A percentile compares a stretch with the other conserved stretches of the same genome.
Evolutionary conservation across 2,888 invertebrate species (phyloP).

Genomic region (Nasonovia ribisnigri): DNA sequence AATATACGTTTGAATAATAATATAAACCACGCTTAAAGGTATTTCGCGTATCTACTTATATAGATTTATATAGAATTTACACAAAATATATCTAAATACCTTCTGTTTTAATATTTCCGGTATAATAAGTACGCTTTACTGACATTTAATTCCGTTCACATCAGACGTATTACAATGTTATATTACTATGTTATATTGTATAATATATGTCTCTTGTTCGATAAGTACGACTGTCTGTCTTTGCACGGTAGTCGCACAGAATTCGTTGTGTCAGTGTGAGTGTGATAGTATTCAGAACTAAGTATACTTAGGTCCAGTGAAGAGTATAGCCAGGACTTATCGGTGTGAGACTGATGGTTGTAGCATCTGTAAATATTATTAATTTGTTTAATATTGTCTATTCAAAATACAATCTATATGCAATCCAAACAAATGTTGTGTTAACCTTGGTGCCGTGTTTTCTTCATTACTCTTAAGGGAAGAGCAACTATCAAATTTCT

Average conservation of each 20-base stretch:
- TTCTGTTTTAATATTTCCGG: not conserved
- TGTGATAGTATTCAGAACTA: no score
- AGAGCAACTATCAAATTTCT: not conserved
- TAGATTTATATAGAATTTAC: not conserved
- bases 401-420: no score
- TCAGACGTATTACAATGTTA: not conserved
- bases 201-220: not conserved
- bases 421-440: not conserved
- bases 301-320: no score
- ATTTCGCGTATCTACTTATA: not conserved
- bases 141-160: not conserved
- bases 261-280: no score
- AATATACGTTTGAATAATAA: not conserved
- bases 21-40: not conserved
- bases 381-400: not conserved
- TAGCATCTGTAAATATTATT: not conserved
- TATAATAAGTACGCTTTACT: not conserved
- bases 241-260: not conserved
- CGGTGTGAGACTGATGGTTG: no score
- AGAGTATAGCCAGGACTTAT: no score
- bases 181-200: not conserved
- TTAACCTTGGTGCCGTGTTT: not conserved
- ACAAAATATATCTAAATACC: not conserved
- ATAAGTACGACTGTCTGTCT: not conserved
- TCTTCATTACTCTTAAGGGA: not conserved